A percentile compares a stretch with the other conserved stretches of the same genome.
Conservation (phyloP, 2,113 vertebrate species). For the Nymphicus hollandicus region DNA sequence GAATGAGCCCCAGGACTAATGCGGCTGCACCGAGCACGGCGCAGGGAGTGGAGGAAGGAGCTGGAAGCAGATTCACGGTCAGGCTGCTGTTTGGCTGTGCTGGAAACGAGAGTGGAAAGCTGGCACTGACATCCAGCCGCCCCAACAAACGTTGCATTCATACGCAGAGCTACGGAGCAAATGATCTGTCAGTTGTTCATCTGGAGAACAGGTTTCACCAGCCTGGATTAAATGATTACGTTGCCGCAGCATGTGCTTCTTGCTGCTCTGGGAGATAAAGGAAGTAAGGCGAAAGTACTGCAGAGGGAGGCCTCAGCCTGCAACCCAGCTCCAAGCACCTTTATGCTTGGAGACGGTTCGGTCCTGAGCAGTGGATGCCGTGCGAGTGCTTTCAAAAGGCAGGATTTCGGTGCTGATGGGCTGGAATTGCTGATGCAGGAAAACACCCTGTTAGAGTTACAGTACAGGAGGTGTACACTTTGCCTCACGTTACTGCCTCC, state of each 20-base stretch:
- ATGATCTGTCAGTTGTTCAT: slow-evolving; percentile 23
- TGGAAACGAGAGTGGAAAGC: slow-evolving; percentile 7
- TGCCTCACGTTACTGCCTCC: slow-evolving; percentile 11
- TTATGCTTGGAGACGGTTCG: background rate
- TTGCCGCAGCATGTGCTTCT: slow-evolving; percentile 66
- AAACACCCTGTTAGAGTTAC: background rate
- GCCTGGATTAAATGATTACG: slow-evolving; percentile 58
- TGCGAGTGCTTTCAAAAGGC: background rate
- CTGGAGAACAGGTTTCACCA: slow-evolving; percentile 58
- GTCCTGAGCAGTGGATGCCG: accelerated
- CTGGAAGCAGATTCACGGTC: background rate
- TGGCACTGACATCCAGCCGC: background rate
- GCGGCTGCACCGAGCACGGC: background rate
- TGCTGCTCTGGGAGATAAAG: slow-evolving; percentile 46
- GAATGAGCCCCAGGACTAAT: background rate
- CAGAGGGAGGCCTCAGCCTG: background rate
- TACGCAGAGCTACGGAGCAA: slow-evolving; percentile 3
- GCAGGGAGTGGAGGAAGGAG: slow-evolving; percentile 13
- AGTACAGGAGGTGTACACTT: background rate
- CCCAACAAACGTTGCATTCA: slow-evolving; percentile 25
- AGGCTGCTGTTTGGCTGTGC: background rate
- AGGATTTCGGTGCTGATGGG: background rate
- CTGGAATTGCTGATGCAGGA: background rate
- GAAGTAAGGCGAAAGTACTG: background rate
- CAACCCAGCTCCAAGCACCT: background rate